Base-by-base conservation (phyloP, 2,797 vertebrate species). In the Australoheros facetus region DNA sequence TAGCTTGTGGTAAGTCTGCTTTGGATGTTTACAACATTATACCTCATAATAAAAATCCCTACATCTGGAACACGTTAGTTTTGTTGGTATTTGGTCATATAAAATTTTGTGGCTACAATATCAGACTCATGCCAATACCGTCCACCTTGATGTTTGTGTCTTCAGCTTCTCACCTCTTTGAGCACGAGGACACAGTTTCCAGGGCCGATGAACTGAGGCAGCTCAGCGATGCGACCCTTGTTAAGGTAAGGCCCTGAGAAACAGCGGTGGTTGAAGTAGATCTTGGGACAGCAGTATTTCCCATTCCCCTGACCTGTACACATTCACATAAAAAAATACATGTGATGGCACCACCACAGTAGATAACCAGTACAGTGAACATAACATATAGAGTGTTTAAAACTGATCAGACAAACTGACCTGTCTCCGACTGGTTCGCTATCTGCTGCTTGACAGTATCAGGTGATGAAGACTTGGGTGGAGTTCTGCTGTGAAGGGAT, bases 231-330 rank as follows among this genome's bases (percentile, higher is more conserved):
- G 92, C 98, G 97, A 75, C 98, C 98, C 88, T 99, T 99, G 94
- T 99, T 99, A 60, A 99, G 97, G 91, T 99, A 99, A 1, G 98
- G 98, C 70, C 98, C 98, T 6, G 98, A 99, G 96, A 99, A 99
- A 92, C 98, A 99, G 78, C 98, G 96, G 85, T 99, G 98, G 90
- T 99, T 99, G 94, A 99, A 99, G 94, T 98, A 99, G 94, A 99
- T 99, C 94, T 99, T 99, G 89, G 98, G 98, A 92, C 97, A 98
- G 94, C 96, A 97, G 93, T 99, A 99, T 88, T 98, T 99, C 73
- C 98, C 97, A 23, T 99, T 99, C 45, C 96, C 95, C 57, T 95
- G 96, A 82, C 97, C 97, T 97, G 89, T 56, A 79, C 23, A 2
- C 13, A 3, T 28, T 87, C 39, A 77, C 16, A 77, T 37, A 48